Evolutionary conservation across 2,888 invertebrate genomes (phyloP), one percentile per base, ranked within the genome.

Genomic region (Phyllotreta cruciferae): DNA sequence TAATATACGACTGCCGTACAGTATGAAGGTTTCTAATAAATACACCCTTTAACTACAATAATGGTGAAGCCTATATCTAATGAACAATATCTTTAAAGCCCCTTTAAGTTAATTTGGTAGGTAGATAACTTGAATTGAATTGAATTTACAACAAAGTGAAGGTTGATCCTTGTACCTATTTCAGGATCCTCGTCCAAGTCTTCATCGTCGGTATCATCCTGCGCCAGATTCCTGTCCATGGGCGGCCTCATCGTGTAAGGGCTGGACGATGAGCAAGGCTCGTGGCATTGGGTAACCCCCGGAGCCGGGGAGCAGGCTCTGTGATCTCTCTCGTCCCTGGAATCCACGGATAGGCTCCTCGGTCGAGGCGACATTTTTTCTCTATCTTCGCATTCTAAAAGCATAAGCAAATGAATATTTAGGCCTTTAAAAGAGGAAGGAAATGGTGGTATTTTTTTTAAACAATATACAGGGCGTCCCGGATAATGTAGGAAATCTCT

Each of bases 161-260:
- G n/a, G n/a, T n/a, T n/a, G n/a, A n/a, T n/a, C n/a, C n/a, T 34
- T 47, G n/a, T 37, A 60, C 60, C 60, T 55, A 78, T 81, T 72
- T 78, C 81, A 9, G 76, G 80, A 73, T 77, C 81, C 68, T 76
- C 79, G 36, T 78, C 79, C 36, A 75, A 70, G 39, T 76, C 78
- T 6, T 74, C 76, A 41, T 77, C 78, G 41, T 77, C 80, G 24
- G 78, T 78, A 50, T 75, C 75, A 9, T 75, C 77, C 47, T 72
- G 70, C 24, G 71, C 64, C 35, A 60, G 66, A 45, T 69, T 68
- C 49, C 83, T 81, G 35, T 86, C 85, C n/a, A 79, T 74, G 76
- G 83, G 81, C 0, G 92, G 92, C 24, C 91, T 85, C 89, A 91
- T 91, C 3, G 91, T 91, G 73, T 91, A 91, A 1, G 87, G 87